Evolutionary conservation across 1,140 invertebrate genomes (phyloP).

Genomic region (Wasmannia auropunctata): DNA sequence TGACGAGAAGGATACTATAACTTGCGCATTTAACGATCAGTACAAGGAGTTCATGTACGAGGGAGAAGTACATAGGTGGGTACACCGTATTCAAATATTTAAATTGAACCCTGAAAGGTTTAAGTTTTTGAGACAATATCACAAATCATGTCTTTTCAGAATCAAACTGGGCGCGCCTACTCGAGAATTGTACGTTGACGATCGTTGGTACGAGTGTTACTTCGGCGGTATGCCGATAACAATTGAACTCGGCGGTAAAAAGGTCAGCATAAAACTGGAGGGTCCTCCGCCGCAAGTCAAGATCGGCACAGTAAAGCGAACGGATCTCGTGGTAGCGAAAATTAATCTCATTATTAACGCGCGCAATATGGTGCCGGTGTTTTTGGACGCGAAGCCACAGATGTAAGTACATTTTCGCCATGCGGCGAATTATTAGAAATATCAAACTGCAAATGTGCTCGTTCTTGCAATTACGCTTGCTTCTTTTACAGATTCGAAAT

Average conservation of each 20-base stretch:
- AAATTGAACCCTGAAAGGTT: background rate
- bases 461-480: constrained; percentile 12
- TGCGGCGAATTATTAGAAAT: background rate
- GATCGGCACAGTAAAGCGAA: constrained; percentile 89
- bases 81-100: constrained; percentile 6
- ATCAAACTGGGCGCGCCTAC: constrained; percentile 96
- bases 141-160: constrained; percentile 82
- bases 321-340: constrained; percentile 92
- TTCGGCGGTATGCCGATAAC: constrained; percentile 95
- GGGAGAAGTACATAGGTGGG: constrained; percentile 88
- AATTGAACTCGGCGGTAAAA: constrained; percentile 93
- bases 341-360: constrained; percentile 94
- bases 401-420: constrained; percentile 81
- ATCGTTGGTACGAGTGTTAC: constrained; percentile 93
- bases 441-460: constrained; percentile 20
- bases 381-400: constrained; percentile 94
- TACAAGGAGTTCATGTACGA: constrained; percentile 90
- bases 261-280: constrained; percentile 91
- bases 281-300: constrained; percentile 95
- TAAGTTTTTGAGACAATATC: background rate
- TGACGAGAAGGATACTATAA: constrained; percentile 89
- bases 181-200: constrained; percentile 95
- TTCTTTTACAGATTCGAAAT: constrained; percentile 87
- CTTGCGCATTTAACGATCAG: constrained; percentile 90
- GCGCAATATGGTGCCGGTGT: constrained; percentile 91